These are phyloP conservation scores for Phenganax marumi DNA, from an alignment of 92 coral and sea anemone species.

Conservation along the genomic window DNA sequence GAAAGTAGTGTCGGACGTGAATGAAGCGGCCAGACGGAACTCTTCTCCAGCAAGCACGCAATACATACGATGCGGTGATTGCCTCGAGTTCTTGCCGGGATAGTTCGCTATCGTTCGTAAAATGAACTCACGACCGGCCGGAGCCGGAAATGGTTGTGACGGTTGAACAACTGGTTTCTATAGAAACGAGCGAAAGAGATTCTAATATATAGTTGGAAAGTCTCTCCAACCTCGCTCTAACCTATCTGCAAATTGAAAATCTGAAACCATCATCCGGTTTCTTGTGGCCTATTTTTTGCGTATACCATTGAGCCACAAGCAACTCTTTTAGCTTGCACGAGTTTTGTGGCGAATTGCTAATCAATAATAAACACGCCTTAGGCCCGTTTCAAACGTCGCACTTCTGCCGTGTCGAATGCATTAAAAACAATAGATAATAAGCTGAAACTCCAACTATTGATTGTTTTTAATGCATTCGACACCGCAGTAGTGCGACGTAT, in stretches of 20 bases:
- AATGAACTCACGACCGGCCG: constrained; percentile 93
- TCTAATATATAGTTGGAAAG: background rate
- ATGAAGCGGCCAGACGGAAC: constrained; percentile 94
- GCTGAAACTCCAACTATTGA: too few species aligned
- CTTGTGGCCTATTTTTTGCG: background rate
- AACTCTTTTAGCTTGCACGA: too few species aligned
- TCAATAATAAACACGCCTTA: background rate
- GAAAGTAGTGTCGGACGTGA: constrained; percentile 90
- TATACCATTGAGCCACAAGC: background rate
- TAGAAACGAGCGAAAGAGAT: background rate
- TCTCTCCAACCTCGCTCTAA: too few species aligned
- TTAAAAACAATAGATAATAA: too few species aligned
- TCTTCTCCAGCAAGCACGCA: constrained; percentile 92
- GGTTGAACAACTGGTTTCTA: constrained; percentile 21
- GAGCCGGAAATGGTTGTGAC: constrained; percentile 67
- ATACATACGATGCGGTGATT: constrained; percentile 93
- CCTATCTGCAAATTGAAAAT: too few species aligned
- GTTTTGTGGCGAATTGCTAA: too few species aligned
- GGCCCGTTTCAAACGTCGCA: too few species aligned
- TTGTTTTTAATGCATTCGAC: too few species aligned
- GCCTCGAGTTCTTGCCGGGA: constrained; percentile 82
- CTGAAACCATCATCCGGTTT: too few species aligned
- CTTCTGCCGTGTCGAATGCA: too few species aligned
- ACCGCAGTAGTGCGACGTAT: too few species aligned
- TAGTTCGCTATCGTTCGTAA: constrained; percentile 83